phyloP scores from a whole-genome alignment of 2,113 vertebrate species.

The Pteropus alecto region DNA sequence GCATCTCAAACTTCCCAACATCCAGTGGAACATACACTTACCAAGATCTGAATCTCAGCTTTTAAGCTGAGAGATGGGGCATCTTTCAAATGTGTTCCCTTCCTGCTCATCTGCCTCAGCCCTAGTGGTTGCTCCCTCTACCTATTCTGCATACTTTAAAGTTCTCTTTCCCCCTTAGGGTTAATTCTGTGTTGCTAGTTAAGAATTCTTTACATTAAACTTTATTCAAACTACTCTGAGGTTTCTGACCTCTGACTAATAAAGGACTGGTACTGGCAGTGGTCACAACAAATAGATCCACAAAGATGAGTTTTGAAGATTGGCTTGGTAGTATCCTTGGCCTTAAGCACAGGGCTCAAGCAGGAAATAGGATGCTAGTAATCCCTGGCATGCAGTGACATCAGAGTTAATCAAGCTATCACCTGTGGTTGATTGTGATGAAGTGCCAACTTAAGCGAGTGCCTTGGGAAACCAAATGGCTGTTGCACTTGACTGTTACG shows the following conservation, averaged over 20 bases:
- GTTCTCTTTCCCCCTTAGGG: not conserved
- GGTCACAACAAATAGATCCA: not conserved
- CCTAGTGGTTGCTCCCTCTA: not conserved
- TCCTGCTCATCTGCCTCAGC: not conserved
- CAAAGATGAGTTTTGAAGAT: not conserved
- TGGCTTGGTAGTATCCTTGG: not conserved
- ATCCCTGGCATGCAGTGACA: not conserved
- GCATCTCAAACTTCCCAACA: not conserved
- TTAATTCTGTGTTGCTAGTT: not conserved
- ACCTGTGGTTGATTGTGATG: not conserved
- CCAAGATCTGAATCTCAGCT: not conserved
- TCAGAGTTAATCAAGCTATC: not conserved
- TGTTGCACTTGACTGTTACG: not conserved
- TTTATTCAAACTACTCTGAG: not conserved
- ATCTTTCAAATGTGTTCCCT: not conserved
- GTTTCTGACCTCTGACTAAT: not conserved
- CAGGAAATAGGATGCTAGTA: not conserved
- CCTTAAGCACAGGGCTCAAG: not conserved
- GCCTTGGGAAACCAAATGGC: not conserved
- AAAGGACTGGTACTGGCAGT: not conserved
- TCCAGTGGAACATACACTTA: not conserved
- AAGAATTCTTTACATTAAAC: not conserved
- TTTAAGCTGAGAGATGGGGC: not conserved
- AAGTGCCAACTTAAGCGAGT: not conserved
- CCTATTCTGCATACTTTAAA: not conserved